Evolutionary conservation across 2,888 invertebrate species (phyloP), one percentile per base, ranked within the genome.

Genomic region (Drosophila demipolita): DNA sequence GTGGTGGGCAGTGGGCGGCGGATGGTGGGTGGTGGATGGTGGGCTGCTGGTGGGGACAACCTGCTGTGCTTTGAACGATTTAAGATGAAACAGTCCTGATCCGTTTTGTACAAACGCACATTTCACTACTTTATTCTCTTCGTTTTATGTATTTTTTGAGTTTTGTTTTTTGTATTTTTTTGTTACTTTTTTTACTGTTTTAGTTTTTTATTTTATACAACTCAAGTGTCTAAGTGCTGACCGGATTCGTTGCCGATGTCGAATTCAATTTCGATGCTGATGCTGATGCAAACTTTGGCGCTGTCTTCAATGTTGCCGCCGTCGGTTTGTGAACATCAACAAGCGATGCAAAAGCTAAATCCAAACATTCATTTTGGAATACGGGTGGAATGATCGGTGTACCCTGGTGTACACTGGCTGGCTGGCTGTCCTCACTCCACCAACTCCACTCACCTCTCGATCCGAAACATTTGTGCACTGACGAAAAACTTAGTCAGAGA

Each of bases 41-140:
- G 20, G 20, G 20, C 8, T 23, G 45, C 23, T 23, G 45, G 45
- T 45, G 45, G 45, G 15, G 45, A 23, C 45, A 45, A 45, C 45
- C 45, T 45, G 45, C 45, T 45, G 45, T 45, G 45, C 45, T 15
- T 23, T 23, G 45, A 45, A 45, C 20, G 23, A 20, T 23, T 23
- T 45, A 80, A 85, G 87, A 85, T 85, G 84, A 87, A 85, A 85
- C 87, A 86, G 73, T 87, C 81, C 84, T 84, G 73, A 79, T 80
- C 77, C 83, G 86, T 79, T 82, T 82, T 65, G 59, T 68, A 54
- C 50, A 87, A 20, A 45, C 45, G 20, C 45, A 45, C 45, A 20
- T 20, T 15, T 15, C 45, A 45, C 45, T 45, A 45, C 45, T 45
- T 20, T 20, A 45, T 45, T 45, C 45, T 45, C 45, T 45, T 23